phyloP scores from a whole-genome alignment of 1,140 invertebrate species.

The Yoshiicerus persimilis region DNA sequence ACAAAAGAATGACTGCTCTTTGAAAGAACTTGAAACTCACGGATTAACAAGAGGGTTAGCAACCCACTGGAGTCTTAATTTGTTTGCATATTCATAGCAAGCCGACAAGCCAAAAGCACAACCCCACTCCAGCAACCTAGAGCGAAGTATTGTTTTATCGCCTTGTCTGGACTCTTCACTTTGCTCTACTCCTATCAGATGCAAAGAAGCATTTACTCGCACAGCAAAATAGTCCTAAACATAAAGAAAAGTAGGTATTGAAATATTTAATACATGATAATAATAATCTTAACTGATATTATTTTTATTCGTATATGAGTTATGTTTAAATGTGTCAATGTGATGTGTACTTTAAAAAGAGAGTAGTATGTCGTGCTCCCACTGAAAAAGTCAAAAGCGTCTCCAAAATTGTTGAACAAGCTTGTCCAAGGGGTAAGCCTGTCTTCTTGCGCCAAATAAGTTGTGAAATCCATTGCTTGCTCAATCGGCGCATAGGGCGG shows the following conservation, averaged over 20 bases:
- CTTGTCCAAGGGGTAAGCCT: neutral
- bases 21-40: neutral
- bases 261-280: neutral
- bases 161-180: neutral
- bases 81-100: neutral
- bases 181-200: neutral
- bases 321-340: no score
- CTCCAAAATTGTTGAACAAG: neutral
- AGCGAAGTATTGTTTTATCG: neutral
- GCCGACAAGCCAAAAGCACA: neutral
- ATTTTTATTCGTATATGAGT: no score
- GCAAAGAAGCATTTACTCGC: neutral
- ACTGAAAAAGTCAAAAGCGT: neutral
- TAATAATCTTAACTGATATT: no score
- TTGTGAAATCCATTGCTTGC: conserved; percentile 8
- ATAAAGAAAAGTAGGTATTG: neutral
- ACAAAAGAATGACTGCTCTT: no score
- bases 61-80: neutral
- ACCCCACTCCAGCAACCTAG: neutral
- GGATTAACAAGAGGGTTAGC: neutral
- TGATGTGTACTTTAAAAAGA: neutral
- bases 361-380: neutral
- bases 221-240: neutral
- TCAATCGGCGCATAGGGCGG: neutral
- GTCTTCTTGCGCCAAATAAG: neutral